These are phyloP conservation scores for Sceloporus tristichus DNA, from an alignment of 2,113 vertebrate species.

Conservation along the genomic window DNA sequence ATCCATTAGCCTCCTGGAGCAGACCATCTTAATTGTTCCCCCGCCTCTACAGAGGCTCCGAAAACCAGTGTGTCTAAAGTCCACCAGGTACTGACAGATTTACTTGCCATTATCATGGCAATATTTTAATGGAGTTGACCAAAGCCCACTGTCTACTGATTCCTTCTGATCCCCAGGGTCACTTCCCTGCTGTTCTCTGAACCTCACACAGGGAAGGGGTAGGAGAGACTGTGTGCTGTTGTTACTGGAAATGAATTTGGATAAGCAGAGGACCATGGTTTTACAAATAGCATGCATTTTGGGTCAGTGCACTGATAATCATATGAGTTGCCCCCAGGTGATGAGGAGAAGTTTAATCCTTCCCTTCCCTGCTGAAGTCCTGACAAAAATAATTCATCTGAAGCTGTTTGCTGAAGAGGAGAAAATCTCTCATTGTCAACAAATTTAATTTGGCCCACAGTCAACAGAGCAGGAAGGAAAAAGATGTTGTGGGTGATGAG, in stretches of 20 bases:
- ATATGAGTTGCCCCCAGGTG: neutral
- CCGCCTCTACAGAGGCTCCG: no score
- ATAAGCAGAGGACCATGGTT: neutral
- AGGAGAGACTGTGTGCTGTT: constrained; percentile 45
- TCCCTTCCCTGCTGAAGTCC: neutral
- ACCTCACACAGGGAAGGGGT: neutral
- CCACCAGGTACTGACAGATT: no score
- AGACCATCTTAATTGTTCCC: no score
- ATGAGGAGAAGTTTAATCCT: neutral
- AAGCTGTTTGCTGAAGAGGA: neutral
- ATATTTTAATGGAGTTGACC: neutral
- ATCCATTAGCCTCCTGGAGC: no score
- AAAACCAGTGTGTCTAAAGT: no score
- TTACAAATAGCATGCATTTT: neutral
- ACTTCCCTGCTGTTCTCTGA: neutral
- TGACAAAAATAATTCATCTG: neutral
- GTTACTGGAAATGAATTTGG: constrained; percentile 51
- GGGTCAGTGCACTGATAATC: neutral
- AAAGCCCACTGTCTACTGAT: neutral
- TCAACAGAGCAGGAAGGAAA: neutral
- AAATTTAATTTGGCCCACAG: neutral
- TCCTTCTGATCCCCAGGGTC: neutral
- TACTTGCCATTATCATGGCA: no score
- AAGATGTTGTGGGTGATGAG: neutral
- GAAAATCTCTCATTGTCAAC: no score